phyloP scores from a whole-genome alignment of 2,797 vertebrate species.

The Hypotaenidia philippensis region DNA sequence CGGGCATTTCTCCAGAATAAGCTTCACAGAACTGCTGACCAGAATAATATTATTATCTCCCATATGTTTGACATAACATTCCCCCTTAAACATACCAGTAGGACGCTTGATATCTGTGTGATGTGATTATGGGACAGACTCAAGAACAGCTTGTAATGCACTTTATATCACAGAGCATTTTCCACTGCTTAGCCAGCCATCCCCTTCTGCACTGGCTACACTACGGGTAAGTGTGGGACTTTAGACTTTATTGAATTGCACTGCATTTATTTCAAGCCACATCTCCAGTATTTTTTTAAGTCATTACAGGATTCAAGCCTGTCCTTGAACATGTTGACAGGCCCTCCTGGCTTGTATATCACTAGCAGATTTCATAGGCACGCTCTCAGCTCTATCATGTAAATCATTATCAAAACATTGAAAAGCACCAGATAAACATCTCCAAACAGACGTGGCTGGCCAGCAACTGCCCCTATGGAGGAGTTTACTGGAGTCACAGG shows the following conservation, averaged over 20 bases:
- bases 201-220: background rate
- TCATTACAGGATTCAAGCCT: background rate
- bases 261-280: background rate
- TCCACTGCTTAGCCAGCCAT: background rate
- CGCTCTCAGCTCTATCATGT: accelerated
- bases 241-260: background rate
- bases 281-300: background rate
- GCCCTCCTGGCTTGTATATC: background rate
- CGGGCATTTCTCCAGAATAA: background rate
- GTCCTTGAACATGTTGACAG: background rate
- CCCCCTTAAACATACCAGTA: background rate
- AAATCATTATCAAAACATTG: background rate
- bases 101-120: background rate
- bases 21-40: background rate
- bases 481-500: background rate
- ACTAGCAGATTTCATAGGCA: background rate
- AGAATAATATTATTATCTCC: background rate
- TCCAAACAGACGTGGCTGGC: accelerated
- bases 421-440: background rate
- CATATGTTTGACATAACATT: background rate
- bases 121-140: background rate
- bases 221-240: background rate
- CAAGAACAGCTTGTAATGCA: background rate
- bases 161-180: background rate
- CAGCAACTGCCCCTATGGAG: background rate